phyloP scores from a whole-genome alignment of 2,113 vertebrate species.

The Mohoua ochrocephala region DNA sequence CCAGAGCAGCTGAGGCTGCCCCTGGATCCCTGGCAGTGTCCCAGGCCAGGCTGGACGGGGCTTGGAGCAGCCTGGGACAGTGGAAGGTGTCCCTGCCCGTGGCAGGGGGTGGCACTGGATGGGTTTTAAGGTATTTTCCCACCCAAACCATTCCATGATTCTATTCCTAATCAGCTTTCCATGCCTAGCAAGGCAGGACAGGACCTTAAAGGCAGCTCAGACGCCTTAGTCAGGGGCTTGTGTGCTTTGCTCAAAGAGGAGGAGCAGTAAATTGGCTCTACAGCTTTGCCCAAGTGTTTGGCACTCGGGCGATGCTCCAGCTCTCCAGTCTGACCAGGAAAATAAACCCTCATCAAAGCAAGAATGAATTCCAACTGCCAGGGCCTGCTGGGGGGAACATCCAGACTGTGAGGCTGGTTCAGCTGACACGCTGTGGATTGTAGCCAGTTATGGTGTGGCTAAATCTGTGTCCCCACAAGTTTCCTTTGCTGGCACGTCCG shows the following conservation, averaged over 20 bases:
- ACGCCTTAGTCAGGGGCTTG: neutral
- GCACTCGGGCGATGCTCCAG: neutral
- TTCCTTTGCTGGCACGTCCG: neutral
- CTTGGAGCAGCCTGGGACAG: rapidly evolving
- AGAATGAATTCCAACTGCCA: neutral
- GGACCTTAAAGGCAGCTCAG: neutral
- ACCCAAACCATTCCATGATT: neutral
- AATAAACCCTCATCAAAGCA: neutral
- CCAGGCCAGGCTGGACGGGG: rapidly evolving
- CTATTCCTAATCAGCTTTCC: neutral
- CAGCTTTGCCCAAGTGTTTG: neutral
- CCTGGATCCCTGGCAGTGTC: neutral
- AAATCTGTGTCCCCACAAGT: neutral
- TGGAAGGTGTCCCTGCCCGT: neutral
- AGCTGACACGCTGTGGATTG: neutral
- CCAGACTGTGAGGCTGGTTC: neutral
- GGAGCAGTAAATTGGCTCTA: neutral
- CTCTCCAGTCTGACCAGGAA: neutral
- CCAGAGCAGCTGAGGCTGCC: neutral
- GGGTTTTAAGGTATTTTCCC: neutral
- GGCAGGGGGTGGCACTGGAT: neutral
- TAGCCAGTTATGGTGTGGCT: neutral
- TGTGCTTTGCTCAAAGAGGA: neutral
- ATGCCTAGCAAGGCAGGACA: neutral
- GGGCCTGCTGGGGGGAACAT: neutral